Conservation (phyloP, 2,113 vertebrate species). For the Laticauda colubrina region DNA sequence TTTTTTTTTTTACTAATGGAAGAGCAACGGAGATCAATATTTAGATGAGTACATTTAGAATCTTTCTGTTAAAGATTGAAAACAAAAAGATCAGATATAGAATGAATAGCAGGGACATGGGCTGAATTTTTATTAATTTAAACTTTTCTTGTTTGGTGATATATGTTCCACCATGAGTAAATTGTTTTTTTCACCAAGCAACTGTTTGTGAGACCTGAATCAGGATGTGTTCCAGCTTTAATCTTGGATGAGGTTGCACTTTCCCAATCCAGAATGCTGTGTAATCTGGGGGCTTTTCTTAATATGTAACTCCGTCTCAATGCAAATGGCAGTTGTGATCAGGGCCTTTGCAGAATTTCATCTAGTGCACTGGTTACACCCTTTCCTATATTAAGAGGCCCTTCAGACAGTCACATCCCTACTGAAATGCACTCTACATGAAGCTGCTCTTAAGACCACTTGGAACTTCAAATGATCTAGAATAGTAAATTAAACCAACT, state of each 20-base stretch:
- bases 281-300: neutral
- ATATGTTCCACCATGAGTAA: neutral
- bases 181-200: neutral
- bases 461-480: neutral
- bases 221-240: neutral
- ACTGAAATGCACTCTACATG: neutral
- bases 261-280: neutral
- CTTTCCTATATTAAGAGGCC: neutral
- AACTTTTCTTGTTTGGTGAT: neutral
- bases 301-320: neutral
- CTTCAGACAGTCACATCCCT: neutral
- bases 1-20: neutral
- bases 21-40: neutral
- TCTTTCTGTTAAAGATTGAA: neutral
- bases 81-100: neutral
- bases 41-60: neutral
- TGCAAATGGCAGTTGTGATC: neutral
- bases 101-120: neutral
- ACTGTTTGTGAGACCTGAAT: neutral
- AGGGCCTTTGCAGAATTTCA: neutral
- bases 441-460: neutral
- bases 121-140: neutral
- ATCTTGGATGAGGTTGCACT: neutral
- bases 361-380: neutral
- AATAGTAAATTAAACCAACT: neutral